Evolutionary conservation across 2,888 invertebrate species (phyloP), one percentile per base, ranked within the genome.

Genomic region (Calliphora vomitoria): DNA sequence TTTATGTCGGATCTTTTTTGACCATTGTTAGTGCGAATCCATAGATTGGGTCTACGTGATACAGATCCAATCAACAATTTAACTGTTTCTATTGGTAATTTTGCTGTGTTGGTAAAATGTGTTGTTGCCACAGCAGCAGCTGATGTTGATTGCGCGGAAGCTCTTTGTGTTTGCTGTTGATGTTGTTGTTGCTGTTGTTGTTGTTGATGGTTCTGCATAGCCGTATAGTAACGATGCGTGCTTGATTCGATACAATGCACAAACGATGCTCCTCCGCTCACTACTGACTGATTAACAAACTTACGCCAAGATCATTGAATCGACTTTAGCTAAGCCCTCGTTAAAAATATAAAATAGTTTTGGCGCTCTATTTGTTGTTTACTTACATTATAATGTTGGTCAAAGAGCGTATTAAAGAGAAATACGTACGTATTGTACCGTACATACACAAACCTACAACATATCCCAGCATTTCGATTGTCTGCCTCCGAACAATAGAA

Each of bases 1-100:
- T 92, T 92, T 25, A 91, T 90, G 60, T 91, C 92, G 55, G 91
- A 91, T 60, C 91, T 90, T 85, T 90, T 92, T 58, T 91, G 91
- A 15, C 91, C 91, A 89, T 88, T 90, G 20, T 91, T 91, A 66
- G 89, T 91, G 25, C 92, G 90, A 85, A 92, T 88, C 92, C 92
- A 91, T 25, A 91, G 88, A 47, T 91, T 89, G n/a, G 91, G 91
- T 13, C 91, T 89, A 20, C 90, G 90, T 11, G 91, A 91, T 31
- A 91, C 92, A 11, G 91, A 91, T 20, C 92, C 90, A 82, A 91
- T 91, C n/a, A 91, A 89, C 35, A 89, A 89, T 84, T 91, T 91
- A 31, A 91, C 92, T 13, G 90, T 90, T 60, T 92, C 91, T 60
- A 91, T 91, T 69, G 91, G 91, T 74, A 91, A 86, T 85, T 91